Percentiles rank a stretch among this genome's conserved stretches.
phyloP scores from a whole-genome alignment of 2,113 vertebrate species.

The Prionailurus bengalensis region DNA sequence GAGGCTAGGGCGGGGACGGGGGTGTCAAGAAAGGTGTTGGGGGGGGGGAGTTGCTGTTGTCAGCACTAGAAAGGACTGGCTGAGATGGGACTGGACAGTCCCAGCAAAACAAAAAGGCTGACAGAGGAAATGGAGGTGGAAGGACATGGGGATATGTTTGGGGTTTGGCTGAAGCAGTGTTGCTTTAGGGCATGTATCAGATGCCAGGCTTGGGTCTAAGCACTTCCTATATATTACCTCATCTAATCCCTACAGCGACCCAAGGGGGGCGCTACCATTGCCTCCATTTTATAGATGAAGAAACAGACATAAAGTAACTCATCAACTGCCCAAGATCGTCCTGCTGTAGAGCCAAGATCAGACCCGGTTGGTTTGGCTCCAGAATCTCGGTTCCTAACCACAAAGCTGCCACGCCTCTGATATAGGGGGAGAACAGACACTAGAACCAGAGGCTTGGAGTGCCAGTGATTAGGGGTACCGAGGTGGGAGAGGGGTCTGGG shows the following conservation, averaged over 20 bases:
- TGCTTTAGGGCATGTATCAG: neutral
- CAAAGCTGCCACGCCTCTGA: neutral
- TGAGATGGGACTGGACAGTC: neutral
- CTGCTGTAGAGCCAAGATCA: neutral
- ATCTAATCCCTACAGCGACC: neutral
- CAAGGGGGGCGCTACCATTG: neutral
- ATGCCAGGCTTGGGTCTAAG: neutral
- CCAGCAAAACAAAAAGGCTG: neutral
- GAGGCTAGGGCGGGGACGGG: rapidly evolving
- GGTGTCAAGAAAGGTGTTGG: neutral
- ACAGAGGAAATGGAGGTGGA: neutral
- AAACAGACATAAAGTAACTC: neutral
- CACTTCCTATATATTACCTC: neutral
- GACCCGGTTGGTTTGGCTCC: neutral
- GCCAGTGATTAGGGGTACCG: neutral
- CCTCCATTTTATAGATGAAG: constrained; percentile 37
- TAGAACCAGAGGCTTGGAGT: neutral
- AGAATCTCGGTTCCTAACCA: neutral
- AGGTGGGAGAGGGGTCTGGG: neutral
- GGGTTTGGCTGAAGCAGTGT: neutral
- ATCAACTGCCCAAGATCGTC: neutral
- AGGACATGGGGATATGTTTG: neutral
- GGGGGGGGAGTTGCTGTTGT: neutral
- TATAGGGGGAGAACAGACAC: neutral
- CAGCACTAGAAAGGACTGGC: neutral